A percentile compares a stretch with the other conserved stretches of the same genome.
Conservation (phyloP, 2,113 vertebrate genomes). For the Ammospiza caudacuta region DNA sequence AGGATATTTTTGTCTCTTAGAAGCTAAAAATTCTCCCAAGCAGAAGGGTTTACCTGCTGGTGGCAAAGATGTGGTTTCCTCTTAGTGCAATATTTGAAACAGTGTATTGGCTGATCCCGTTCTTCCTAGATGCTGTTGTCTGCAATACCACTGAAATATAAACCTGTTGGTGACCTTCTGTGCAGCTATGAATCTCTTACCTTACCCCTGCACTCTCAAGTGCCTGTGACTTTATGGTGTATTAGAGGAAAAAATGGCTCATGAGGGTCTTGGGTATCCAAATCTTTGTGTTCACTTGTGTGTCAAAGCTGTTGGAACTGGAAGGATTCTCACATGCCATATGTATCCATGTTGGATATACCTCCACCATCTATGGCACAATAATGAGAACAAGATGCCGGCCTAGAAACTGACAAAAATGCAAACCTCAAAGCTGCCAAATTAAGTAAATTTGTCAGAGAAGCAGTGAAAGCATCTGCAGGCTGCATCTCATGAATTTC, state of each 20-base stretch:
- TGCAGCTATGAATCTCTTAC: background rate
- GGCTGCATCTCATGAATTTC: slow-evolving; percentile 47
- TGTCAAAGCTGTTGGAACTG: background rate
- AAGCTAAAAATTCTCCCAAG: background rate
- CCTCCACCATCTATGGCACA: background rate
- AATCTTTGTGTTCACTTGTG: background rate
- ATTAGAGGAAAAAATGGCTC: background rate
- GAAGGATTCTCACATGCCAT: background rate
- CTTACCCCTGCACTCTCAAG: background rate
- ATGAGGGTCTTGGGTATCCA: background rate
- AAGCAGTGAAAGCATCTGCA: slow-evolving; percentile 54
- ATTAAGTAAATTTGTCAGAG: slow-evolving; percentile 24
- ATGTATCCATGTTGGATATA: background rate
- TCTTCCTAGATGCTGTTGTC: background rate
- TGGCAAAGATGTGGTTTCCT: background rate
- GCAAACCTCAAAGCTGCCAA: slow-evolving; percentile 40
- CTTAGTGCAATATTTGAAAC: background rate
- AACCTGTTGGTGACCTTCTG: background rate
- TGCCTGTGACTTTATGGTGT: background rate
- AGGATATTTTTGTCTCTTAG: background rate
- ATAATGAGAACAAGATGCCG: background rate
- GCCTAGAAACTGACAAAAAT: slow-evolving; percentile 39
- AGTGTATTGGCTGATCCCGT: background rate
- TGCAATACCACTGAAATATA: background rate
- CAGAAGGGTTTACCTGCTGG: background rate